Evolutionary conservation across 2,888 invertebrate genomes (phyloP).

Genomic region (Hydraecia micacea): DNA sequence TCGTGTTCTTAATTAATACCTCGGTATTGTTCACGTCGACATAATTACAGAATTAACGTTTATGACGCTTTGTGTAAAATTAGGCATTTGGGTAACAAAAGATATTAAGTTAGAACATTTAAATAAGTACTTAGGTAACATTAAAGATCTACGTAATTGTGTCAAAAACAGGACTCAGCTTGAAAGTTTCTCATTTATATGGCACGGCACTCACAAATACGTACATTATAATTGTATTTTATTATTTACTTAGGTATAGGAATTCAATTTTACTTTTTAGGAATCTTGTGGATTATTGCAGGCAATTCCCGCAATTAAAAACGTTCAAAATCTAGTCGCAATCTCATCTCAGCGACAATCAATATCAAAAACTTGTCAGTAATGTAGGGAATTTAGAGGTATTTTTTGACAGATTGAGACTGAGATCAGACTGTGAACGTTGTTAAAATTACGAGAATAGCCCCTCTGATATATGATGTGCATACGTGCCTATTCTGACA

Average conservation of each 20-base stretch:
- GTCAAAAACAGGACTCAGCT: constrained; percentile 25
- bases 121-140: constrained; percentile 52
- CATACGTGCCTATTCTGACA: constrained; percentile 7
- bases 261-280: constrained; percentile 1
- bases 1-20: constrained; percentile 61
- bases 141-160: constrained; percentile 46
- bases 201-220: constrained; percentile 9
- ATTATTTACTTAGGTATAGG: background rate
- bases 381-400: too few species aligned
- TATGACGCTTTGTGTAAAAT: constrained; percentile 60
- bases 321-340: background rate
- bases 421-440: background rate
- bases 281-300: background rate
- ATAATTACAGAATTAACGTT: constrained; percentile 61
- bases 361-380: too few species aligned
- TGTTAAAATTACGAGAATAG: background rate
- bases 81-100: constrained; percentile 57
- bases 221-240: constrained; percentile 6
- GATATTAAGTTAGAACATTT: constrained; percentile 56
- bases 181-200: constrained; percentile 2
- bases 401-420: too few species aligned
- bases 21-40: constrained; percentile 54
- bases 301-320: background rate
- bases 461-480: background rate
- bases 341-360: too few species aligned